Evolutionary conservation across 2,113 vertebrate species (phyloP), one percentile per base, ranked within the genome.

Genomic region (Mus musculus): DNA sequence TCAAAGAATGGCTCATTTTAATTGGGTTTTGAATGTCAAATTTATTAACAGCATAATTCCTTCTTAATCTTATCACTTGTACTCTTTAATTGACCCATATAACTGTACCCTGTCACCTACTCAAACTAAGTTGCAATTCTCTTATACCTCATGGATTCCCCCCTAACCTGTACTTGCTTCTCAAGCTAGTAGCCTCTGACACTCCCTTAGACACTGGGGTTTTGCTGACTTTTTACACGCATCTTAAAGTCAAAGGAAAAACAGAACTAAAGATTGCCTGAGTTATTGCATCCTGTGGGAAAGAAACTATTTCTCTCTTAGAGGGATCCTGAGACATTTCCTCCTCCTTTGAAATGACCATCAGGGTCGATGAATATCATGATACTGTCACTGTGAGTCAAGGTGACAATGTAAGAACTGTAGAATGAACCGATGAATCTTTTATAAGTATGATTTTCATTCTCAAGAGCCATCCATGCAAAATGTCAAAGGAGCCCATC

Each of bases 401-500:
- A 96, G 90, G 90, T 93, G 95, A 97, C 92, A 93, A 80, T 33
- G 42, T 96, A 92, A 90, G 88, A 80, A 56, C 84, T 84, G 52
- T 52, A 56, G 78, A 61, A 91, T 84, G 88, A 97, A 93, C 90
- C 85, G 84, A 84, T 91, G 95, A 97, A 96, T 97, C 96, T 97
- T 97, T 96, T 89, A 96, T 95, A 94, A 94, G 88, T 49, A 93
- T 24, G 77, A 86, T 91, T 97, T 95, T 96, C 96, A 94, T 97
- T 93, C 92, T 89, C 86, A 94, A 91, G 91, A 95, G 89, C 69
- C 71, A 73, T 69, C 73, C 90, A 88, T 94, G 96, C 56, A 96
- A 95, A 95, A 94, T 97, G 94, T 97, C 97, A 95, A 89, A 81
- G 87, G 49, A 95, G 73, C 87, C 81, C 75, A 87, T 94, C 91